Evolutionary conservation across 1,140 invertebrate species (phyloP), one percentile per base, ranked within the genome.

Genomic region (Megalonaias nervosa): DNA sequence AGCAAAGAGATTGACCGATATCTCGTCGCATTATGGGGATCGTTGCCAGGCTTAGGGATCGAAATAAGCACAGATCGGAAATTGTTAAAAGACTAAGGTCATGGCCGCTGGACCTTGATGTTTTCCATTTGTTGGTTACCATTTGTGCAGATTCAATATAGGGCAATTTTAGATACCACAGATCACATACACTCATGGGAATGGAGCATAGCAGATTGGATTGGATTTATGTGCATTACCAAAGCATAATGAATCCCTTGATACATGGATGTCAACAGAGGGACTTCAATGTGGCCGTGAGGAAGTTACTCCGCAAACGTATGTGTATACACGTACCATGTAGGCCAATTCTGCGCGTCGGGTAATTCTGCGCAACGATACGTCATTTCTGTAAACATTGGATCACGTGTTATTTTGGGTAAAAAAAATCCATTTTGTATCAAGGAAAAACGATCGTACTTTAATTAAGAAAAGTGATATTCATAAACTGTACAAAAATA

Each of bases 201-300:
- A 21, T 72, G 70, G 58, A 61, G 55, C 31, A 64, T 55, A 9
- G 62, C 73, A 48, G 78, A 77, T 31, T 82, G 78, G 78, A 38
- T 82, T 16, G 81, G 80, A 11, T 82, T 80, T 70, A 48, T 82
- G 21, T 78, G 81, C 1, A 78, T 82, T n/a, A 57, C 72, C 21
- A 82, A 80, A 78, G 78, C 57, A 66, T 82, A 23, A 64, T 80
- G 56, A 82, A 82, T 61, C 81, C 81, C 4, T 80, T 82, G 64
- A 80, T 82, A 19, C 80, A 82, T 55, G 78, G 66, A 19, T 80
- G 75, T 75, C 78, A 82, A 38, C 64, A 78, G 13, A 74, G 58
- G 17, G 78, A 82, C 61, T 82, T 82, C 60, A 80, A 73, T 11
- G 59, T 11, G 23, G 64, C 64, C 9, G 72, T 62, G 21, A 71